Base-by-base conservation (phyloP, 2,797 vertebrate species). In the Knipowitschia caucasica region DNA sequence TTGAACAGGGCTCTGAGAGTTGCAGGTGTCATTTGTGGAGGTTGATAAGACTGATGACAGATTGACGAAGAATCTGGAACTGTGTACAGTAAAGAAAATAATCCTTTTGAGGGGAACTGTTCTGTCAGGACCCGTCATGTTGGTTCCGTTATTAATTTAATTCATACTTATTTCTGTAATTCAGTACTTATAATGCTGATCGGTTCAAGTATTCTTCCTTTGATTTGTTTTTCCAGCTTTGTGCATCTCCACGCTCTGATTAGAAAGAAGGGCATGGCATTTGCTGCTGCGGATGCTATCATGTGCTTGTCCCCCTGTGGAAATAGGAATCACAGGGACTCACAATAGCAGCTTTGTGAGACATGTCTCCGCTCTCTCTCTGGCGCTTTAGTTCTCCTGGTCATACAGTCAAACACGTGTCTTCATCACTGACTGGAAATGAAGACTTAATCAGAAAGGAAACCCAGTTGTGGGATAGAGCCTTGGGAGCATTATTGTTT, bases 261-360 rank as follows among this genome's bases (percentile, higher is more conserved):
- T n/a, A 43, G 23, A 43, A 14, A 4, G 40, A 25, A 43, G 39
- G 10, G 10, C 39, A 23, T 23, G 40, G 21, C 40, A 43, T 43
- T 52, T 36, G 36, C 44, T 56, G 54, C 53, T 46, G 0, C n/a
- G 60, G 59, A 57, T 66, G 67, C 20, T 42, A 67, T 79, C 85
- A 85, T 81, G 82, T 75, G 82, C 69, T 75, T 43, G 56, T 59
- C 55, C 47, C 61, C 42, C 47, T 66, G 59, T 71, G 40, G 67
- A 69, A 68, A 77, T 38, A 11, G 35, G 59, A 66, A 69, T 74
- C 55, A 54, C 51, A 52, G 45, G 47, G 62, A 36, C 36, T 43
- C 45, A 82, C 74, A 89, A 79, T 64, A 56, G 15, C 5, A 33
- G 55, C 77, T 84, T 83, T 84, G 76, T 81, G 52, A 34, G 62